Evolutionary conservation across 2,797 vertebrate genomes (phyloP).

Genomic region (Lepilemur ruficaudatus): DNA sequence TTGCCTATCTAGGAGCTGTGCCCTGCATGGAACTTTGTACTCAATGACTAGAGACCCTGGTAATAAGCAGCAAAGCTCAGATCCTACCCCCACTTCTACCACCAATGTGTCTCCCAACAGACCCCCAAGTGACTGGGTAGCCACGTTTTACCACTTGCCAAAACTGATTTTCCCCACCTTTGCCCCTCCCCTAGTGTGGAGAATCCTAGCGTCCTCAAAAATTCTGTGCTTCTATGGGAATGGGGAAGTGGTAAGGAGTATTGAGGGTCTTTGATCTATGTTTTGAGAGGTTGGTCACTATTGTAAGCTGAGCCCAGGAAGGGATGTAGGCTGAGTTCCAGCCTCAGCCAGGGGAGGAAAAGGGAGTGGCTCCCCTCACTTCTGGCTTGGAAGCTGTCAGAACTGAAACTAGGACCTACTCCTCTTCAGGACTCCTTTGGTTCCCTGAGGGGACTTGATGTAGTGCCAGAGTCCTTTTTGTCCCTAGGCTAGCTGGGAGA

Average conservation of each 20-base stretch:
- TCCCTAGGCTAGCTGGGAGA: slow-evolving; percentile 41
- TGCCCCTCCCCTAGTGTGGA: not conserved
- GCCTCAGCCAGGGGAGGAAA: not conserved
- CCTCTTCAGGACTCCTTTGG: not conserved
- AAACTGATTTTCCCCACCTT: not conserved
- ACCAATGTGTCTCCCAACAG: not conserved
- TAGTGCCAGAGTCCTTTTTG: slow-evolving; percentile 48
- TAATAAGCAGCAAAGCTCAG: slow-evolving; percentile 19
- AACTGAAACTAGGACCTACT: not conserved
- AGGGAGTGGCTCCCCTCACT: not conserved
- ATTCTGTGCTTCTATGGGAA: slow-evolving; percentile 2
- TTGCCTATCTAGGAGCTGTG: slow-evolving; percentile 58
- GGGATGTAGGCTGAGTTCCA: not conserved
- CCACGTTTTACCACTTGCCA: slow-evolving; percentile 39
- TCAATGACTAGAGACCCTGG: slow-evolving; percentile 45
- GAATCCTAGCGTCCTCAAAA: slow-evolving; percentile 9
- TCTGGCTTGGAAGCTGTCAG: not conserved
- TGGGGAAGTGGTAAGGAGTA: not conserved
- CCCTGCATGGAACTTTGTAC: slow-evolving; percentile 59
- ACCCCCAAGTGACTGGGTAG: not conserved
- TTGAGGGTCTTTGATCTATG: not conserved
- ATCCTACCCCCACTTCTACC: not conserved
- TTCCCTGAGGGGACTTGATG: slow-evolving; percentile 42
- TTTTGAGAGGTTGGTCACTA: not conserved
- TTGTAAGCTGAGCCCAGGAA: slow-evolving; percentile 7